Percentiles rank a stretch among this genome's conserved stretches.
phyloP scores from a whole-genome alignment of 92 coral and sea anemone species.

The Porites lobata region DNA sequence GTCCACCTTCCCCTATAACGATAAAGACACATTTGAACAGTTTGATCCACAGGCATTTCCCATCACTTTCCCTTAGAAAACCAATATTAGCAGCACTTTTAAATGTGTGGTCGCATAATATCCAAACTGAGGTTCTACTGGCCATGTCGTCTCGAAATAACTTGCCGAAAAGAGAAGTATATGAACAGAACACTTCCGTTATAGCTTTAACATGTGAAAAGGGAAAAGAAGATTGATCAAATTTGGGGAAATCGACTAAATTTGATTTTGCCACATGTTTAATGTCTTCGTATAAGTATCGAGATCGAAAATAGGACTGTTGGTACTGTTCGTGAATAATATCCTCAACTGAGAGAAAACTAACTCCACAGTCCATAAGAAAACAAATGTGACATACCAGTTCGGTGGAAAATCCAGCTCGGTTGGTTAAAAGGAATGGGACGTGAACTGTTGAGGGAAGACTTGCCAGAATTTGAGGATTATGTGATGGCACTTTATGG shows the following conservation, averaged over 20 bases:
- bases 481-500: slow-evolving; percentile 58
- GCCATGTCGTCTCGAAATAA: slow-evolving; percentile 10
- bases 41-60: slow-evolving; percentile 33
- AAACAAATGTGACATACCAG: slow-evolving; percentile 39
- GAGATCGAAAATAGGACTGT: slow-evolving; percentile 21
- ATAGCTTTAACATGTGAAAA: slow-evolving; percentile 25
- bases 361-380: slow-evolving; percentile 47
- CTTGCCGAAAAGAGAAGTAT: slow-evolving; percentile 2
- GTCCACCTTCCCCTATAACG: slow-evolving; percentile 12
- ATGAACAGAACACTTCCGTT: slow-evolving; percentile 11
- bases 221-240: slow-evolving; percentile 28
- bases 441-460: slow-evolving; percentile 40
- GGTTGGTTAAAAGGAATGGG: slow-evolving; percentile 52
- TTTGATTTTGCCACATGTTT: background rate
- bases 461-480: slow-evolving; percentile 43
- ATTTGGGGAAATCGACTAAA: slow-evolving; percentile 10
- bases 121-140: slow-evolving; percentile 25
- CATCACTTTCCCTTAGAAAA: slow-evolving; percentile 32
- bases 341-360: slow-evolving; percentile 51
- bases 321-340: slow-evolving; percentile 37
- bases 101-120: slow-evolving; percentile 61
- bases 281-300: background rate
- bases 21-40: slow-evolving; percentile 33
- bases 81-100: slow-evolving; percentile 63
- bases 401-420: slow-evolving; percentile 50